Conservation (phyloP, 1,140 invertebrate species). For the Bombus cullumanus region DNA sequence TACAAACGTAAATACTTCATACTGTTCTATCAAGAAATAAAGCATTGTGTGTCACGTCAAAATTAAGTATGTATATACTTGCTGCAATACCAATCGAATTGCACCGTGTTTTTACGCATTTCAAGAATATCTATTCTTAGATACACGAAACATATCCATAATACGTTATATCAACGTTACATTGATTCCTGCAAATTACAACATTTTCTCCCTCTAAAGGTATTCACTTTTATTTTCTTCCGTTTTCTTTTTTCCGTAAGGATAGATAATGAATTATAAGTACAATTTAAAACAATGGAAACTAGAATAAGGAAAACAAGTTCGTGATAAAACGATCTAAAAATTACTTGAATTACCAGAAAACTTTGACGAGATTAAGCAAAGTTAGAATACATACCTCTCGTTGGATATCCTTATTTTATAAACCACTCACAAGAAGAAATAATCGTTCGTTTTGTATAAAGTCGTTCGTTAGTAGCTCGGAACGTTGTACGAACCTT, state of each 20-base stretch:
- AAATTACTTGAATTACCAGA: no score
- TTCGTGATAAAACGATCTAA: not conserved
- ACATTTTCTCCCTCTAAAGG: not conserved
- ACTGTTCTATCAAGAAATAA: not conserved
- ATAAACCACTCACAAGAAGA: not conserved
- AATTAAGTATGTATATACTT: not conserved
- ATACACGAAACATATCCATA: not conserved
- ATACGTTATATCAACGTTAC: slow-evolving; percentile 7
- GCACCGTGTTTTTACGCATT: not conserved
- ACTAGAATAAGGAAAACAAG: not conserved
- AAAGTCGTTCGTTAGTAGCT: not conserved
- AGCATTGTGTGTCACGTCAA: not conserved
- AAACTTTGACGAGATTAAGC: not conserved
- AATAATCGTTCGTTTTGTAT: not conserved
- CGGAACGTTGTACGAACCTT: not conserved
- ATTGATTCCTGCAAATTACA: not conserved
- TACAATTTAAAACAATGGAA: not conserved
- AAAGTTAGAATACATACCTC: not conserved
- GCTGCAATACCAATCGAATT: not conserved
- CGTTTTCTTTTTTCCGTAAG: not conserved
- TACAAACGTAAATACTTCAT: not conserved
- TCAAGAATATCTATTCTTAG: slow-evolving; percentile 14
- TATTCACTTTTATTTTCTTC: not conserved
- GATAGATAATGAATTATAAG: not conserved
- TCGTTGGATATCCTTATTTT: not conserved